phyloP scores from a whole-genome alignment of 2,888 invertebrate genomes.

The Apamea anceps region DNA sequence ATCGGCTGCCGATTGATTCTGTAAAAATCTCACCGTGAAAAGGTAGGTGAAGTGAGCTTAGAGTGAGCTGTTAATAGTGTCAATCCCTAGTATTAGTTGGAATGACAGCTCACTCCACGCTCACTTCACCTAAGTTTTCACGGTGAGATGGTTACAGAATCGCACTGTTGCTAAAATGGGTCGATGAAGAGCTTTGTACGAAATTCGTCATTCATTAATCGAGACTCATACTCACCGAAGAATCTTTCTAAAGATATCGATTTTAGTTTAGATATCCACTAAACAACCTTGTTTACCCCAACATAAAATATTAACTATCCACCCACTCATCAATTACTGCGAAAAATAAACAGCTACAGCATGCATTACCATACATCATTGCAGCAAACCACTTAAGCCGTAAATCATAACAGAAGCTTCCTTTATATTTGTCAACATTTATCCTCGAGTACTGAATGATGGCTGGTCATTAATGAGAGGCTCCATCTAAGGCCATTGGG shows the following conservation, averaged over 20 bases:
- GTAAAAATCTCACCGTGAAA: too few species aligned
- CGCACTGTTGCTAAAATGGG: too few species aligned
- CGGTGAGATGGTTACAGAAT: too few species aligned
- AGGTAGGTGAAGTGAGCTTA: too few species aligned
- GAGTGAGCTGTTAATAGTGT: too few species aligned
- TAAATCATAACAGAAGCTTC: constrained; percentile 84
- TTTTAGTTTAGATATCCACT: constrained; percentile 2
- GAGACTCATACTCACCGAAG: neutral
- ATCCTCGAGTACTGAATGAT: constrained; percentile 82
- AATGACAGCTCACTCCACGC: too few species aligned
- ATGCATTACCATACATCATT: constrained; percentile 60
- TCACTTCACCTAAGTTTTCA: too few species aligned
- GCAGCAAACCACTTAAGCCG: constrained; percentile 67
- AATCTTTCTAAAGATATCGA: neutral
- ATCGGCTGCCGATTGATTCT: too few species aligned
- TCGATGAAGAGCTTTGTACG: neutral
- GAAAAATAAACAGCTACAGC: constrained; percentile 50
- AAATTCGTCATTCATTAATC: neutral
- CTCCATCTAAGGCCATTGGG: constrained; percentile 83
- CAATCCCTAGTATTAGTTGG: too few species aligned
- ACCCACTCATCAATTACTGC: constrained; percentile 51
- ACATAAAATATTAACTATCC: constrained; percentile 23
- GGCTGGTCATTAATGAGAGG: constrained; percentile 81
- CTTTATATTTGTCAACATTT: constrained; percentile 87
- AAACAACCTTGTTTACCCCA: constrained; percentile 30